These are phyloP conservation scores for Silurus aristotelis DNA, from an alignment of 2,797 vertebrate genomes.

Conservation along the genomic window DNA sequence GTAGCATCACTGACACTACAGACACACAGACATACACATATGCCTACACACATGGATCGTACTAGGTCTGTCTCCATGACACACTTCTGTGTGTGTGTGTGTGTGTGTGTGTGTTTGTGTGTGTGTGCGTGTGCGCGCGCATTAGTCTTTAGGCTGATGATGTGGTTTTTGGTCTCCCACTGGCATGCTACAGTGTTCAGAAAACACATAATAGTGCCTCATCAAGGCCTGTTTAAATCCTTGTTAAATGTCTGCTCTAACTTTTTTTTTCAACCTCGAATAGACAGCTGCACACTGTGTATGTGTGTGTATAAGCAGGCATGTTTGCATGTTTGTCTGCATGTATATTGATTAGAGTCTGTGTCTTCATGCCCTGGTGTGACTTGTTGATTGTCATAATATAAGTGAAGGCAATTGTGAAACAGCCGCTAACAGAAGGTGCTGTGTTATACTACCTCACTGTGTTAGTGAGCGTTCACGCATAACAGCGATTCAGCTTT, in stretches of 20 bases:
- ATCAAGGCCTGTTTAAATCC: conserved; percentile 3
- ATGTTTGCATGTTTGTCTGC: not conserved
- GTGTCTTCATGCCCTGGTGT: not conserved
- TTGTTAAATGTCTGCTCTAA: not conserved
- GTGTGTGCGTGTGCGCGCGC: conserved; percentile 1
- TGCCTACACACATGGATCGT: not conserved
- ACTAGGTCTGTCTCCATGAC: conserved; percentile 9
- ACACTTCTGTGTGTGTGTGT: not conserved
- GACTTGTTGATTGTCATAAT: conserved; percentile 44
- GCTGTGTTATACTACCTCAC: conserved; percentile 45
- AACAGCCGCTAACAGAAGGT: conserved; percentile 34
- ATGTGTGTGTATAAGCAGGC: conserved; percentile 12
- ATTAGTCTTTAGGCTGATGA: not conserved
- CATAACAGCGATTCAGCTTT: conserved; percentile 50
- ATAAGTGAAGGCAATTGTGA: conserved; percentile 45
- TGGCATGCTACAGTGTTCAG: conserved; percentile 4
- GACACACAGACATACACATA: conserved; percentile 3
- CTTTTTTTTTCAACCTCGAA: not conserved
- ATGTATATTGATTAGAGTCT: not conserved
- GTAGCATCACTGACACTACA: not conserved
- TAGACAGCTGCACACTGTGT: not conserved
- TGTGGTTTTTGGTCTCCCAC: not conserved
- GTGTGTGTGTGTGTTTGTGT: conserved; percentile 20
- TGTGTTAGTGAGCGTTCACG: conserved; percentile 34
- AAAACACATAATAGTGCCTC: not conserved